Evolutionary conservation across 1,140 invertebrate species (phyloP).

Genomic region (Euura lappo): DNA sequence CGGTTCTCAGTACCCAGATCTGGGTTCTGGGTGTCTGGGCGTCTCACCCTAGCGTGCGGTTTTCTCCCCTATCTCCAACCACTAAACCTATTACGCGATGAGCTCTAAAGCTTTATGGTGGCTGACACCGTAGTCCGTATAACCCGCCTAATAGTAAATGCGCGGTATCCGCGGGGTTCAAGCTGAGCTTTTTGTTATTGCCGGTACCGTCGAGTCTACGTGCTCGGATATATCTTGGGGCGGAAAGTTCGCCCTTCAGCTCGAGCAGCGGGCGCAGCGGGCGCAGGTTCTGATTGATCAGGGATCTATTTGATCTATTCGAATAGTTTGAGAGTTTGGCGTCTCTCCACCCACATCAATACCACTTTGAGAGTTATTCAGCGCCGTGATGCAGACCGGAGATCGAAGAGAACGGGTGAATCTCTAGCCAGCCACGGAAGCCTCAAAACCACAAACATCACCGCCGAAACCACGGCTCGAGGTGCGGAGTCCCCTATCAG

Average conservation of each 20-base stretch:
- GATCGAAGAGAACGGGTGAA: too few relatives aligned
- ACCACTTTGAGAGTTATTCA: too few relatives aligned
- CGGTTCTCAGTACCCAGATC: neutral
- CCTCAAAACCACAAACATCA: slow-evolving; percentile 3
- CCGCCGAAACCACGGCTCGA: neutral
- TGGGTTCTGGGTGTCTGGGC: neutral
- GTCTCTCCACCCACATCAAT: too few relatives aligned
- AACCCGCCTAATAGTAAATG: neutral
- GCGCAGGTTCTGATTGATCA: too few relatives aligned
- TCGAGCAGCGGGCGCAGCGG: too few relatives aligned
- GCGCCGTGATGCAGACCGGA: too few relatives aligned
- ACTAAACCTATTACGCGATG: neutral
- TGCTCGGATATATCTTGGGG: too few relatives aligned
- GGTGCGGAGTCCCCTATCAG: neutral
- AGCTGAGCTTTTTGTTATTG: neutral
- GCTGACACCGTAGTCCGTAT: neutral
- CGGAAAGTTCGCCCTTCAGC: too few relatives aligned
- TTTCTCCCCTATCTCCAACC: slow-evolving; percentile 2
- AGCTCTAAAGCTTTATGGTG: slow-evolving; percentile 3
- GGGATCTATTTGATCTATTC: too few relatives aligned
- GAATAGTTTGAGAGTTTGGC: too few relatives aligned
- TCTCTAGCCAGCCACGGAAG: neutral
- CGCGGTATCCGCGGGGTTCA: neutral
- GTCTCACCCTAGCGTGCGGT: too few relatives aligned
- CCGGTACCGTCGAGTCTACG: too few relatives aligned